Base-by-base conservation (phyloP, 2,888 invertebrate genomes). In the Baronia brevicornis region DNA sequence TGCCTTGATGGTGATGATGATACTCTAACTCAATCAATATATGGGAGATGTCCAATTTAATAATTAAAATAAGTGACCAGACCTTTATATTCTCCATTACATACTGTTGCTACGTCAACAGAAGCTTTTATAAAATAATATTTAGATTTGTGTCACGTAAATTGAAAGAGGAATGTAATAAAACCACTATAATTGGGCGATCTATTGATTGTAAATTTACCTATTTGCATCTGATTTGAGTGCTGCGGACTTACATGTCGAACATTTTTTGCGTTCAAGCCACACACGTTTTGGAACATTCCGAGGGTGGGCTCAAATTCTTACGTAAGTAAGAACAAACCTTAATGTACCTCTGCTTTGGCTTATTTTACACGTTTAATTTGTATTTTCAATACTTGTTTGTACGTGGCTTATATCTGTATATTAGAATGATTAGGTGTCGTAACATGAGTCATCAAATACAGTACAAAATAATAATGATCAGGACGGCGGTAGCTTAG, bases 171-270 rank as follows among this genome's bases (percentile, higher is more conserved):
- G 58, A 60, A 60, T 59, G 52, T 51, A 55, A 63, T 75, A 71
- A 73, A 70, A 69, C 60, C 46, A 47, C 53, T 54, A 67, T 67
- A 65, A 70, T 68, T 62, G 58, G 61, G 49, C 54, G 43, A 59
- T 52, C 61, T 65, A 67, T 64, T 61, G 70, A 68, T 77, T 75
- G 58, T 74, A 66, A 74, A 77, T 71, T 62, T 63, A 59, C 51
- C 56, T 64, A 77, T 78, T 79, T 70, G 56, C 73, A 77, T 74
- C 47, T 59, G 48, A 65, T 70, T 67, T 60, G 38, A 46, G 56
- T 40, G 50, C 54, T 42, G 50, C 45, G 38, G 52, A 49, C 62
- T 60, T 63, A 56, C 64, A 62, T 65, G 58, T 62, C 41, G 57
- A 46, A 52, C 37, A 44, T 47, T 38, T 54, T 60, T 56, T 56